These are phyloP conservation scores for Calliphora vicina DNA, from an alignment of 1,140 invertebrate genomes.

Conservation along the genomic window DNA sequence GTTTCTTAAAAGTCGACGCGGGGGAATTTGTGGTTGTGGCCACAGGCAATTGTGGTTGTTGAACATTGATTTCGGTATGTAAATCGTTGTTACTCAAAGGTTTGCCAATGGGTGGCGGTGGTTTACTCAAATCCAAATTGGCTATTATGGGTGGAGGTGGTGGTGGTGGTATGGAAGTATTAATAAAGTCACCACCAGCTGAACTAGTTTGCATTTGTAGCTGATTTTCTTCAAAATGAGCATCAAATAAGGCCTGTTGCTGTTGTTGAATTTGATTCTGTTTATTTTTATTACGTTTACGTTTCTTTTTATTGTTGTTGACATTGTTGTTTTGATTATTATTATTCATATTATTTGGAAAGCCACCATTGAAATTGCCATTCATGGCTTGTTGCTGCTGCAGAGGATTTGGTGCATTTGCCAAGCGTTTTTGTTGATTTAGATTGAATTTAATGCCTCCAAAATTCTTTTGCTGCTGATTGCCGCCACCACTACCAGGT, in stretches of 20 bases:
- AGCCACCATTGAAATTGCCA: conserved; percentile 36
- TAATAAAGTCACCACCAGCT: conserved; percentile 36
- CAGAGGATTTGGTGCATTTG: conserved; percentile 54
- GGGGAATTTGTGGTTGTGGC: conserved; percentile 7
- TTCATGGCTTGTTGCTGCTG: conserved; percentile 43
- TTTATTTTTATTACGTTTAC: conserved; percentile 76
- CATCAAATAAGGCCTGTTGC: conserved; percentile 41
- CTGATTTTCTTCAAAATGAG: conserved; percentile 20
- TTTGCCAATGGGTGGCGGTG: conserved; percentile 52
- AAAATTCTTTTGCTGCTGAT: conserved; percentile 49
- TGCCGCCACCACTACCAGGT: conserved; percentile 40
- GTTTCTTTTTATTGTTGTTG: conserved; percentile 72
- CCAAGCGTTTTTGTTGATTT: conserved; percentile 56
- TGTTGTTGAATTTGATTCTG: conserved; percentile 62
- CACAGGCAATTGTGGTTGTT: background rate
- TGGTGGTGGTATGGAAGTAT: conserved; percentile 44
- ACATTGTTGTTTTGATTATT: conserved; percentile 51
- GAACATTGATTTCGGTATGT: background rate
- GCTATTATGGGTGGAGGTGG: conserved; percentile 44
- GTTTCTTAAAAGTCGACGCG: conserved; percentile 49
- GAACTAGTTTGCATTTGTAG: background rate
- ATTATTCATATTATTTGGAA: conserved; percentile 54
- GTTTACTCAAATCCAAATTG: conserved; percentile 48
- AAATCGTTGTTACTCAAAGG: background rate
- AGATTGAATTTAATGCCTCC: conserved; percentile 62